A percentile compares a stretch with the other conserved stretches of the same genome.
Evolutionary conservation across 2,888 invertebrate genomes (phyloP).

Genomic region (Mythimna pallens): DNA sequence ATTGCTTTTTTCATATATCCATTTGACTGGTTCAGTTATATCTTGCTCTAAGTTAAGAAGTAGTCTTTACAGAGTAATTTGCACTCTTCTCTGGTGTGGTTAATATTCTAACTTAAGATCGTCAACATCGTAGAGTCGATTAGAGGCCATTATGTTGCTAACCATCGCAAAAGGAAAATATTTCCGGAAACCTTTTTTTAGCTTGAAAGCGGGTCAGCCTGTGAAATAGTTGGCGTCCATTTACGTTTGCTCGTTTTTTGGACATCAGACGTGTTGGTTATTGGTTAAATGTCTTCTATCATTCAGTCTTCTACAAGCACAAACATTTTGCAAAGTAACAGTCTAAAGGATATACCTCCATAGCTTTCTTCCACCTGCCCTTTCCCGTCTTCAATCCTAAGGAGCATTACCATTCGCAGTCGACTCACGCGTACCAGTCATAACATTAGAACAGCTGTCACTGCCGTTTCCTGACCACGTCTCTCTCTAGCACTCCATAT

Average conservation of each 20-base stretch:
- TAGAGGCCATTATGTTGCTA: not conserved
- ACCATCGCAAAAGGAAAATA: not conserved
- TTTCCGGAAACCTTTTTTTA: not conserved
- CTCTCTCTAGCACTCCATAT: conserved; percentile 57
- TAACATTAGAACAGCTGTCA: conserved; percentile 67
- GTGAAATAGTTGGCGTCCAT: not conserved
- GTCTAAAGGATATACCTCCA: conserved; percentile 27
- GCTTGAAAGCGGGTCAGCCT: not conserved
- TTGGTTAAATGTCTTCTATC: not conserved
- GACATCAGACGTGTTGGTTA: not conserved
- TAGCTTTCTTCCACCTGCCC: conserved; percentile 47
- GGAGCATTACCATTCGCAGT: conserved; percentile 36
- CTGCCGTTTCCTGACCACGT: conserved; percentile 64
- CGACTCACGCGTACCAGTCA: conserved; percentile 61
- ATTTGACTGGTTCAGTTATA: not conserved
- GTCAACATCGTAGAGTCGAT: not conserved
- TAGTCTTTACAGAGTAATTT: not conserved
- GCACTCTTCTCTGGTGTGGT: not conserved
- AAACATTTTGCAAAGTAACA: not conserved
- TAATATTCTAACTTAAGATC: too few species aligned
- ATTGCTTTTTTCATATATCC: not conserved
- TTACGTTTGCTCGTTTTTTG: not conserved
- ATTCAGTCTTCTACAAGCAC: not conserved
- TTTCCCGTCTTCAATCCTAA: conserved; percentile 18
- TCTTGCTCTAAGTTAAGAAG: not conserved